Base-by-base conservation (phyloP, 2,113 vertebrate species). In the Panurus biarmicus region DNA sequence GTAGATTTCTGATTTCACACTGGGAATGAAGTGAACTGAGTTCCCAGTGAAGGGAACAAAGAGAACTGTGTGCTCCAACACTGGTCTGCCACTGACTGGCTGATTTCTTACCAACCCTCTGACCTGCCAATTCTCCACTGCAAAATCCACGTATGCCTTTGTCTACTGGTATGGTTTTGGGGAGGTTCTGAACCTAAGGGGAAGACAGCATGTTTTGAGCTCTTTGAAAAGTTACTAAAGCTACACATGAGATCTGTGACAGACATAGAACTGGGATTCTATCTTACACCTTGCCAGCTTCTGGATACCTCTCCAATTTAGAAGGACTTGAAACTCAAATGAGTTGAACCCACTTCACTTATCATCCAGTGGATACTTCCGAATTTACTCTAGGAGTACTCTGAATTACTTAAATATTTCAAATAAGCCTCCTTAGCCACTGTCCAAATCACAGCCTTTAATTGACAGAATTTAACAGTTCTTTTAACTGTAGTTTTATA, bases 11-110 rank as follows among this genome's bases (percentile, higher is more conserved):
- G 40, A 29, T 83, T 85, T 79, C n/a, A 25, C 35, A 65, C 14
- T 15, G 36, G n/a, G 31, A 79, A 82, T 38, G 29, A 84, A 38
- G 18, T 7, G 10, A 88, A 47, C 1, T 0, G 7, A 80, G 28
- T 18, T 80, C 35, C 33, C 53, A 31, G 36, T 7, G 33, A 87
- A 74, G 3, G 7, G 21, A 51, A 23, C 7, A 47, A 67, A 31
- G 4, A 71, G 51, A 81, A 60, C 16, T n/a, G 2, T 36, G 48
- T 10, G 36, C 22, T 60, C 17, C 57, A 61, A 36, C 0, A 0
- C 14, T 1, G 1, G 9, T 47, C 51, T 78, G 36, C 18, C 36
- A 19, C 2, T 58, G 26, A 50, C 35, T 35, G 19, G 16, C 26
- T 45, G 35, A 67, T 29, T 81, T 65, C 57, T 58, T 33, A 74